Evolutionary conservation across 2,113 vertebrate genomes (phyloP), one percentile per base, ranked within the genome.

Genomic region (Zosterops borbonicus): DNA sequence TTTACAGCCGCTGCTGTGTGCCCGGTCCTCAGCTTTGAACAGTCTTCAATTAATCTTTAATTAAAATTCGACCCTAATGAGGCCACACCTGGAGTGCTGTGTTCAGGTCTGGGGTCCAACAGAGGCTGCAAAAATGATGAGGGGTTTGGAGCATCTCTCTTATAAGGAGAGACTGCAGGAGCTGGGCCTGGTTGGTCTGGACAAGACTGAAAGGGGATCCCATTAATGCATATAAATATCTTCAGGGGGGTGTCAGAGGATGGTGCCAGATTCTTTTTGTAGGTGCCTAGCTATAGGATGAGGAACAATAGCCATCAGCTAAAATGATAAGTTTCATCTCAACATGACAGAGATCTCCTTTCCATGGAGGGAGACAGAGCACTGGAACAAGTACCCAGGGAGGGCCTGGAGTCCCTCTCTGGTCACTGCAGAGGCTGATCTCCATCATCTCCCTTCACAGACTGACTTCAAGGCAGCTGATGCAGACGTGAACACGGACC

Each of bases 381-480:
- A 9, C 28, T 89, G 77, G 60, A 20, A 8, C 5, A 17, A 27
- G 59, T 59, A 37, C 15, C 50, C 52, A 52, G 46, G 87, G 46
- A 67, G 19, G 46, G n/a, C 8, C 27, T 67, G 77, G 20, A 25
- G 56, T 25, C 65, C 11, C 42, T 33, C 13, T 14, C 4, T 7
- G 87, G 42, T 22, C n/a, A 0, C 28, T 13, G 56, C 33, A 10
- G 27, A 29, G 3, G 5, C 87, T 85, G 10, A 96, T 12, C 7
- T 60, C 23, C 0, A 0, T 5, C 23, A 9, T 59, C 21, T 95
- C 53, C 68, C 74, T 55, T 86, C 79, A 24, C 96, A 99, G 98
- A 98, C 98, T 0, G 98, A 98, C 53, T 97, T 98, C 92, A 98
- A 97, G 96, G 97, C 97, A 0, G 91, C 97, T 2, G 98, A 98